phyloP scores from a whole-genome alignment of 2,113 vertebrate species.

The Dicrurus megarhynchus region DNA sequence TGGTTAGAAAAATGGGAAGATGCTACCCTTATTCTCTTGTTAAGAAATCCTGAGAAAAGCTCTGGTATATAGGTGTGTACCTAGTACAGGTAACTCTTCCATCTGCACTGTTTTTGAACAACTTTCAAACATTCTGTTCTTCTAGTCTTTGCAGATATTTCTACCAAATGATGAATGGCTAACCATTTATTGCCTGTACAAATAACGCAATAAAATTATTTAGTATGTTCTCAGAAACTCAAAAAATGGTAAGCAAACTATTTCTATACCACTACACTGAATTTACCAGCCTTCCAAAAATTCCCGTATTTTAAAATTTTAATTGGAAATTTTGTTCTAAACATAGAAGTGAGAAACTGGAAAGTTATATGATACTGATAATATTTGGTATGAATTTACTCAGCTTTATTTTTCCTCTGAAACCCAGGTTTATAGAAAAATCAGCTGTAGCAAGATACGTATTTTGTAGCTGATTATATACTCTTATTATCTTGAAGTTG shows the following conservation, averaged over 20 bases:
- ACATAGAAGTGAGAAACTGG: slow-evolving; percentile 34
- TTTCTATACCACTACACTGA: not conserved
- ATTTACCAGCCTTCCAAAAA: not conserved
- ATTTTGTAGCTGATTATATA: not conserved
- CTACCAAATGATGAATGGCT: not conserved
- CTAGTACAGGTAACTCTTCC: not conserved
- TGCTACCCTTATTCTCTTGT: not conserved
- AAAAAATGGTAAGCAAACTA: not conserved
- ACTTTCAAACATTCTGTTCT: not conserved
- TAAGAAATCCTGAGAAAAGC: not conserved
- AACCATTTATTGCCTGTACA: not conserved
- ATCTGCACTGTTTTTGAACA: not conserved
- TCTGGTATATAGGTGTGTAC: not conserved
- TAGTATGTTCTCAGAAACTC: not conserved
- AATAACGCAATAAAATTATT: not conserved
- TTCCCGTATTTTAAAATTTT: not conserved
- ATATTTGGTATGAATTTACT: slow-evolving; percentile 27
- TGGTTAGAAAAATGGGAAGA: not conserved
- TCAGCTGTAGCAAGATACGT: not conserved
- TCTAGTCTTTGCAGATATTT: not conserved
- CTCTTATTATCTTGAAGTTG: not conserved
- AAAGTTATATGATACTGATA: slow-evolving; percentile 33
- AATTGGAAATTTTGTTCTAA: not conserved
- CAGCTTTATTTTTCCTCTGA: slow-evolving; percentile 31
- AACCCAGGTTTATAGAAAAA: slow-evolving; percentile 57